phyloP scores from a whole-genome alignment of 1,140 invertebrate species.

The Aphidius ervi region DNA sequence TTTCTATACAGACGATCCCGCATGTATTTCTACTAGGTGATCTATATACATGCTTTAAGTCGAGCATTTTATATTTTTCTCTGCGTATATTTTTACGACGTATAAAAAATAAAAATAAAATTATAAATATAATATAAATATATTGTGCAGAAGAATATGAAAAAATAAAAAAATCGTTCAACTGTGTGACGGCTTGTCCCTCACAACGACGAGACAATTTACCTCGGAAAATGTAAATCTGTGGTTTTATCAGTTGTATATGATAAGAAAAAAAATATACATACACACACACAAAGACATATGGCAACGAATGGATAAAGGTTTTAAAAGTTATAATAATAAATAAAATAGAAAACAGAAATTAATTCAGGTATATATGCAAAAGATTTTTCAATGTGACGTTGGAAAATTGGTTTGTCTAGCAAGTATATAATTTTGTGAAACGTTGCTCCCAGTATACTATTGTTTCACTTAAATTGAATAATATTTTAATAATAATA shows the following conservation, averaged over 20 bases:
- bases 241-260: background rate
- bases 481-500: too few relatives aligned
- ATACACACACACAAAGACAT: too few relatives aligned
- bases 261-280: background rate
- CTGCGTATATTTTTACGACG: too few relatives aligned
- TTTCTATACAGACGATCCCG: too few relatives aligned
- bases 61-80: too few relatives aligned
- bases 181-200: background rate
- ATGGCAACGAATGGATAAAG: background rate
- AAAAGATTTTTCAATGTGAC: constrained; percentile 4
- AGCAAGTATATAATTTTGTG: background rate
- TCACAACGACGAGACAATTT: constrained; percentile 8
- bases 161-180: constrained; percentile 10
- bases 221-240: background rate
- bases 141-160: background rate
- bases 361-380: constrained; percentile 10
- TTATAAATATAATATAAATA: background rate
- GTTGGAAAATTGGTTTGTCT: constrained; percentile 19
- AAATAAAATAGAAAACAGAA: constrained; percentile 9
- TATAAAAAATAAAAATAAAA: background rate
- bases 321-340: background rate
- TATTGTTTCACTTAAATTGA: constrained; percentile 13
- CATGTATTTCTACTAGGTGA: too few relatives aligned
- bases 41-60: too few relatives aligned
- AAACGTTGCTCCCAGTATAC: constrained; percentile 24